These are phyloP conservation scores for Climacteris rufus DNA, from an alignment of 2,113 vertebrate genomes.

Conservation along the genomic window DNA sequence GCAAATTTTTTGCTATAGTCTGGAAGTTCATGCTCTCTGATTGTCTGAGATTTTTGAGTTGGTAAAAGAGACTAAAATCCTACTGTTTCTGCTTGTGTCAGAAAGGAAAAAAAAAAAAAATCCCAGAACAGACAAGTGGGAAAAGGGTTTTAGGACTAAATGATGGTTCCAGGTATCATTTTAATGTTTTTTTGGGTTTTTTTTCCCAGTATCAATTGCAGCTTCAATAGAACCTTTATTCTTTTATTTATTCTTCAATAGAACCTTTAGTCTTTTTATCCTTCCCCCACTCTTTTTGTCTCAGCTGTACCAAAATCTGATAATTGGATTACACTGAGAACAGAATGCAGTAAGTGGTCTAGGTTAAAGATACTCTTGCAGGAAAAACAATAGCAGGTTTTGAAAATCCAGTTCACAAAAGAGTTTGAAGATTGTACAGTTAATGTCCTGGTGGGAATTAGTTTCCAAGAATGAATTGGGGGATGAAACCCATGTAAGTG, in stretches of 20 bases:
- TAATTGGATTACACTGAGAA: not conserved
- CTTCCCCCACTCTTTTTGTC: not conserved
- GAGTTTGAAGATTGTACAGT: not conserved
- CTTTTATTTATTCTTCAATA: too few species aligned
- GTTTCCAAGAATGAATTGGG: not conserved
- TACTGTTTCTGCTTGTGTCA: not conserved
- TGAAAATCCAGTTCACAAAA: not conserved
- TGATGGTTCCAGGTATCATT: not conserved
- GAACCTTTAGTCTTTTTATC: not conserved
- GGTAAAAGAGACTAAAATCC: not conserved
- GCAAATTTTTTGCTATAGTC: not conserved
- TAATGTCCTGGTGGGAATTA: not conserved
- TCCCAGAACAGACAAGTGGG: not conserved
- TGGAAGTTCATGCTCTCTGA: not conserved
- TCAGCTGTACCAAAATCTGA: not conserved
- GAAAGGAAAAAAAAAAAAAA: not conserved
- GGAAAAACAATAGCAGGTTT: not conserved
- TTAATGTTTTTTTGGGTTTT: too few species aligned
- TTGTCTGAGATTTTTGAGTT: not conserved
- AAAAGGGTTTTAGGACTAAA: not conserved
- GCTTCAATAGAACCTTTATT: not conserved
- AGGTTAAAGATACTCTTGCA: not conserved
- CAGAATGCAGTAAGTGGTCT: not conserved
- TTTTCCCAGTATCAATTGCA: not conserved
- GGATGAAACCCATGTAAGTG: not conserved